Conservation (phyloP, 2,113 vertebrate genomes). For the Brienomyrus longianalis region DNA sequence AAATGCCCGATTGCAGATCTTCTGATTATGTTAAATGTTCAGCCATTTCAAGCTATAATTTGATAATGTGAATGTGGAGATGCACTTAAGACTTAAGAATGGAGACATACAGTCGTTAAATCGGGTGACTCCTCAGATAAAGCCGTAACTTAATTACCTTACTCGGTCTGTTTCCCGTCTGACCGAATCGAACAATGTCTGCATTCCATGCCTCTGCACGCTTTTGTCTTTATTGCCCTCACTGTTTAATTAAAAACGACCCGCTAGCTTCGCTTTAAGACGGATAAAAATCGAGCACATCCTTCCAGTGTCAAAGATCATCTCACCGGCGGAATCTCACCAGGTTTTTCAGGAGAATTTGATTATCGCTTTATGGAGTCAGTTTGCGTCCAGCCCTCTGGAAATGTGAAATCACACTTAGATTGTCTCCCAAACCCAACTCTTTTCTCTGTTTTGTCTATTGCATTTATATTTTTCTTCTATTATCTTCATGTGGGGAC, state of each 20-base stretch:
- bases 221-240: neutral
- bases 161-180: neutral
- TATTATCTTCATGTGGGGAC: neutral
- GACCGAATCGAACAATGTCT: neutral
- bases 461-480: neutral
- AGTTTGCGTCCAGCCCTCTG: conserved; percentile 19
- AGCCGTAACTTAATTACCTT: neutral
- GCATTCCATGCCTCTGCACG: too few relatives aligned
- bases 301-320: neutral
- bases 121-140: neutral
- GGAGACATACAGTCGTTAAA: neutral
- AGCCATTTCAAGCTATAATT: neutral
- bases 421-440: conserved; percentile 13
- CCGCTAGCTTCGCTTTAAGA: neutral
- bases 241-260: neutral
- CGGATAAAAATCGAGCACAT: neutral
- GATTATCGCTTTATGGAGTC: neutral
- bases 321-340: neutral
- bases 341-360: neutral
- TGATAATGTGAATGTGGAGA: neutral
- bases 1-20: neutral
- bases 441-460: neutral
- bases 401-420: conserved; percentile 23
- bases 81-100: neutral
- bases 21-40: neutral